Conservation (phyloP, 2,113 vertebrate species). For the Prunella fulvescens region DNA sequence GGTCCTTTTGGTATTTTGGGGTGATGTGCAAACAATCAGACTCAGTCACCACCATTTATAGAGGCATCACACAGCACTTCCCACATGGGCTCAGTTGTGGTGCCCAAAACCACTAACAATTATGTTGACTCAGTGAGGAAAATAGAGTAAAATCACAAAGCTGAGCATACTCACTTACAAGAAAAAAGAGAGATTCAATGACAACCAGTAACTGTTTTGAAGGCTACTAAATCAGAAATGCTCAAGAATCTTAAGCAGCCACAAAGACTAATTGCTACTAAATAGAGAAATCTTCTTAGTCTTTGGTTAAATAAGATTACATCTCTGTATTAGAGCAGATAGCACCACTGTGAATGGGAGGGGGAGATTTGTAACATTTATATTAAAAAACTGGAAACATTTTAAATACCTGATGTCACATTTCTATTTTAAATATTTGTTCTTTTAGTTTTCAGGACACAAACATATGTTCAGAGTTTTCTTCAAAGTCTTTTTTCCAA, state of each 20-base stretch:
- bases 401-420: background rate
- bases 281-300: background rate
- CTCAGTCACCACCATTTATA: background rate
- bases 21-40: background rate
- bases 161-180: background rate
- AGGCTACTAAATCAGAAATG: background rate
- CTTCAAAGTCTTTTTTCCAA: background rate
- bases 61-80: background rate
- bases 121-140: background rate
- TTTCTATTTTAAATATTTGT: background rate
- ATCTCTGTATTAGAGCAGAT: background rate
- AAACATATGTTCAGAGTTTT: background rate
- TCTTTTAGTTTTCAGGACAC: background rate
- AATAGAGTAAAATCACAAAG: background rate
- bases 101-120: background rate
- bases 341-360: background rate
- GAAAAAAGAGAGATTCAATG: background rate
- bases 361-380: background rate
- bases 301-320: background rate
- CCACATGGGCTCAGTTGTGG: background rate
- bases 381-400: background rate
- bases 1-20: background rate
- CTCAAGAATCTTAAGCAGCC: background rate
- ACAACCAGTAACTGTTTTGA: background rate
- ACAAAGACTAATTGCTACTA: constrained; percentile 4